Evolutionary conservation across 2,888 invertebrate species (phyloP), one percentile per base, ranked within the genome.

Genomic region (Pardosa pseudoannulata): DNA sequence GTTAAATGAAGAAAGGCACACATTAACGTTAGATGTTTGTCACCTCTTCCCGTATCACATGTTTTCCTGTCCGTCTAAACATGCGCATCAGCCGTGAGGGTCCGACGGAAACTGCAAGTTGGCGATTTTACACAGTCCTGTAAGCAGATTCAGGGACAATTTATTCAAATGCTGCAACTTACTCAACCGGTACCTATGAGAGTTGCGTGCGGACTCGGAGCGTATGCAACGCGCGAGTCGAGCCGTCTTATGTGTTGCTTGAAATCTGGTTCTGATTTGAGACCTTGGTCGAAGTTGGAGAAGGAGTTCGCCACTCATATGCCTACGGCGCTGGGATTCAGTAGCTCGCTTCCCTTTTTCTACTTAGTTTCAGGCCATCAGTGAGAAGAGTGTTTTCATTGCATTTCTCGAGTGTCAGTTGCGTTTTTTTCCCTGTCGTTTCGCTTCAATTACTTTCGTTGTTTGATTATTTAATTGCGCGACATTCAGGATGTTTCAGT

Each of bases 81-180:
- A 23, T 23, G 23, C 56, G 23, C 56, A 19, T 56, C 23, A 5
- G 5, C 56, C 1, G 16, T 3, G 3, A 16, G 56, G 56, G 56
- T 23, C 23, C 56, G 19, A 56, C 56, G 23, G 23, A 56, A 56
- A 23, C 23, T 23, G 23, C 56, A 5, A 23, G 23, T 56, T 23
- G 19, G 56, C 23, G 56, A 56, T 56, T 56, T 56, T 56, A 56
- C 56, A 56, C 56, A 56, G 23, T 56, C 23, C 56, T 56, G 56
- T 56, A 56, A 56, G 56, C 56, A 56, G 56, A 56, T 23, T 32
- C 67, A 67, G 67, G 36, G 67, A 32, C 23, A 6, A 19, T 67
- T 36, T 32, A 36, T 32, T 67, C 67, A 31, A 32, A 36, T 32
- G 36, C n/a, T 19, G 36, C 32, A 9, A 67, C 32, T 67, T 67